Evolutionary conservation across 2,797 vertebrate species (phyloP).

Genomic region (Cyclopterus lumpus): DNA sequence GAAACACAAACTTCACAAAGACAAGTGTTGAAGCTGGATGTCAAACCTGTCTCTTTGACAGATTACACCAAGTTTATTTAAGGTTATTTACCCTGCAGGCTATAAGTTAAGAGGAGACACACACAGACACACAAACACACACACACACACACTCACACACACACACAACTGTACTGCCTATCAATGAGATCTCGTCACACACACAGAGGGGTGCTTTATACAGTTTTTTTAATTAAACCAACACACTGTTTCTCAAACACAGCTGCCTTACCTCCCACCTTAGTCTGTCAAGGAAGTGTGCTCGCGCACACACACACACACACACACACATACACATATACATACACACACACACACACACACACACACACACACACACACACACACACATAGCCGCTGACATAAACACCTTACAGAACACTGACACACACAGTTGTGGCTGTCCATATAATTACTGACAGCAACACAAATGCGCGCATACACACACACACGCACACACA

Average conservation of each 20-base stretch:
- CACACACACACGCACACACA: slow-evolving; percentile 19
- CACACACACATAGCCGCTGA: not conserved
- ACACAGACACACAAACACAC: not conserved
- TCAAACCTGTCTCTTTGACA: slow-evolving; percentile 23
- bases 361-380: slow-evolving; percentile 4
- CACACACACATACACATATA: not conserved
- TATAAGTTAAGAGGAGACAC: not conserved
- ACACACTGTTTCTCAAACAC: slow-evolving; percentile 48
- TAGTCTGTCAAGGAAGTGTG: slow-evolving; percentile 19
- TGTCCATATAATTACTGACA: slow-evolving; percentile 37
- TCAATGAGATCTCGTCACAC: slow-evolving; percentile 23
- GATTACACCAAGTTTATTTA: slow-evolving; percentile 17
- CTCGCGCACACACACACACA: not conserved
- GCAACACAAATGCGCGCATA: slow-evolving; percentile 16
- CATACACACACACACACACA: slow-evolving; percentile 8
- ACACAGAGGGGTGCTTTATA: slow-evolving; percentile 23
- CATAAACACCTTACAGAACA: slow-evolving; percentile 18
- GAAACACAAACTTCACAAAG: slow-evolving; percentile 19
- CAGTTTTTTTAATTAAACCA: slow-evolving; percentile 63
- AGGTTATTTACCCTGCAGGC: slow-evolving; percentile 15
- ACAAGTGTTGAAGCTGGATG: not conserved
- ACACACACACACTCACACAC: not conserved
- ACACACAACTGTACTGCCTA: not conserved
- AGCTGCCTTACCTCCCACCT: slow-evolving; percentile 52
- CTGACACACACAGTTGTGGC: slow-evolving; percentile 16